Percentiles rank a stretch among this genome's conserved stretches.
These are phyloP conservation scores for Sternotherus odoratus DNA, from an alignment of 2,797 vertebrate species.

Conservation along the genomic window DNA sequence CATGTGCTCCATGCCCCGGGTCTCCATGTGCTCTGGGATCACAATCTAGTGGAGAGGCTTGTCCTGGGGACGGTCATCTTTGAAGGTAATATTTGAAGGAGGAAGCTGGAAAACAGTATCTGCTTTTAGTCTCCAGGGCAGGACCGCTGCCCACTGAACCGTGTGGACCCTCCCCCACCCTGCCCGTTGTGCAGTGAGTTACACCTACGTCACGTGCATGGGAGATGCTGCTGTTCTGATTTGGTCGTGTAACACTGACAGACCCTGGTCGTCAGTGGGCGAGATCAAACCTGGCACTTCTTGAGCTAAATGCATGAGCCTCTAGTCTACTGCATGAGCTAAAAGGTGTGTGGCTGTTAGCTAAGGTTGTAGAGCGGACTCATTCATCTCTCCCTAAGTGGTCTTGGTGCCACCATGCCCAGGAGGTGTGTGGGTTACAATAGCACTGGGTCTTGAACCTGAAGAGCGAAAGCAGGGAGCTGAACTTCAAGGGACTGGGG, in stretches of 20 bases:
- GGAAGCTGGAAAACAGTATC: background rate
- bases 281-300: too few species aligned
- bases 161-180: background rate
- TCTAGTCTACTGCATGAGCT: too few species aligned
- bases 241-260: too few species aligned
- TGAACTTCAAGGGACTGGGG: background rate
- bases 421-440: too few species aligned
- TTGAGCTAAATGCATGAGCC: too few species aligned
- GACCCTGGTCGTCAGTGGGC: too few species aligned
- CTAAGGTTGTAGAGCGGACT: too few species aligned
- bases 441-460: background rate
- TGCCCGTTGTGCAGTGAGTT: background rate
- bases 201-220: background rate
- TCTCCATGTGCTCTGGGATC: background rate
- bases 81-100: background rate
- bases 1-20: too few species aligned
- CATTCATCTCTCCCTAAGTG: too few species aligned
- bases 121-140: background rate
- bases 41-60: background rate
- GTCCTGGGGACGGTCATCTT: background rate
- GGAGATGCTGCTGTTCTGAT: background rate
- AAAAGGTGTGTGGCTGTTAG: too few species aligned
- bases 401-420: too few species aligned
- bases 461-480: background rate
- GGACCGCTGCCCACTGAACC: background rate